A percentile compares a stretch with the other conserved stretches of the same genome.
Evolutionary conservation across 2,888 invertebrate genomes (phyloP).

Genomic region (Pogonocherus hispidulus): DNA sequence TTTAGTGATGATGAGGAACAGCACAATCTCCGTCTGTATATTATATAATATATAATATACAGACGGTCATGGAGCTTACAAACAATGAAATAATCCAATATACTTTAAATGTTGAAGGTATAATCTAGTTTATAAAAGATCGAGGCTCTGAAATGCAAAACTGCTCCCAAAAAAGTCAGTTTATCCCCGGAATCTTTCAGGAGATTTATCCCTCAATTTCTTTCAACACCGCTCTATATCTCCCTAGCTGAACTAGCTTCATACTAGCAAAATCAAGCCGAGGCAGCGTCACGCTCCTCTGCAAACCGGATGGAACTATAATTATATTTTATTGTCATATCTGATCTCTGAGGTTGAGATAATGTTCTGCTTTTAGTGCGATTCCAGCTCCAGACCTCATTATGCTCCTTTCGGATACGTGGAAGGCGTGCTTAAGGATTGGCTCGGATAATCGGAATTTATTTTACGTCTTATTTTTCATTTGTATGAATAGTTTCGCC

Average conservation of each 20-base stretch:
- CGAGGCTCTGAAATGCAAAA: too few species aligned
- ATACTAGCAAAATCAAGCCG: background rate
- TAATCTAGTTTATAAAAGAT: too few species aligned
- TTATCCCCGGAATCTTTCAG: too few species aligned
- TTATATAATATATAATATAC: too few species aligned
- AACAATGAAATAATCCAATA: too few species aligned
- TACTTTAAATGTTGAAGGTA: too few species aligned
- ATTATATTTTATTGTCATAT: slow-evolving; percentile 46
- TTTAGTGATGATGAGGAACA: too few species aligned
- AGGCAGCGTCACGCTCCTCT: background rate
- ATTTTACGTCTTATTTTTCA: slow-evolving; percentile 47
- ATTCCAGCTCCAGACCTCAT: slow-evolving; percentile 39
- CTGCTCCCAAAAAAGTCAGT: too few species aligned
- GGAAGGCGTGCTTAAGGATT: slow-evolving; percentile 40
- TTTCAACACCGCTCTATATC: background rate
- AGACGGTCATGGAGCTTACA: too few species aligned
- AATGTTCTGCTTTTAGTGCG: slow-evolving; percentile 42
- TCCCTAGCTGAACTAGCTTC: background rate
- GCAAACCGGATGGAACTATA: slow-evolving; percentile 29
- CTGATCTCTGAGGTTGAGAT: slow-evolving; percentile 40
- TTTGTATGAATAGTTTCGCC: slow-evolving; percentile 39
- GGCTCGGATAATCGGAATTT: slow-evolving; percentile 45
- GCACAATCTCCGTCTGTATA: too few species aligned
- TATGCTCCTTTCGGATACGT: slow-evolving; percentile 39
- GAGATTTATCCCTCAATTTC: background rate